These are phyloP conservation scores for Chaitophorus viminalis DNA, from an alignment of 2,888 invertebrate genomes.

Conservation along the genomic window DNA sequence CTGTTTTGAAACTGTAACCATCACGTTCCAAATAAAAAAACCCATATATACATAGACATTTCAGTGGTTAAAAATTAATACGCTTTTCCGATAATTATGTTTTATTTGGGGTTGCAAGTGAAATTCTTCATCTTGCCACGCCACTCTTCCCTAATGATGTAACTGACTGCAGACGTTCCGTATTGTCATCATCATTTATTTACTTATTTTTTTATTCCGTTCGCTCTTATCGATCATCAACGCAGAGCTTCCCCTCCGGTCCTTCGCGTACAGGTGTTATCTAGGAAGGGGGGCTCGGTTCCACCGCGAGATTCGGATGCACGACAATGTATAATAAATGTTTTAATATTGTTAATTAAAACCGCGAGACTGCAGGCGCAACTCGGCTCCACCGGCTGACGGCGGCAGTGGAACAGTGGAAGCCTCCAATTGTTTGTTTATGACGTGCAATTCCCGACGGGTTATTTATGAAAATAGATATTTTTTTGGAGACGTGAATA, in stretches of 20 bases:
- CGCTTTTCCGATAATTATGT: not conserved
- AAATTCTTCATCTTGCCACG: no score
- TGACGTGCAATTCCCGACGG: slow-evolving; percentile 5
- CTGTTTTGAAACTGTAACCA: no score
- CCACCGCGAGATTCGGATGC: not conserved
- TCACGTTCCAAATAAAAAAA: no score
- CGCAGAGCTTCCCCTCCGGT: not conserved
- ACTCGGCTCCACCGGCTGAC: not conserved
- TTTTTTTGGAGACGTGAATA: slow-evolving; percentile 29
- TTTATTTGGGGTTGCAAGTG: no score
- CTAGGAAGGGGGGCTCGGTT: not conserved
- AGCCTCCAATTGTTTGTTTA: slow-evolving; percentile 8
- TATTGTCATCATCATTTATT: not conserved
- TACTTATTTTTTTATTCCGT: not conserved
- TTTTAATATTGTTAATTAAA: slow-evolving; percentile 35
- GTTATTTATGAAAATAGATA: slow-evolving; percentile 38
- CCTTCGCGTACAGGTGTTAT: not conserved
- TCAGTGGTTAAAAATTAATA: not conserved
- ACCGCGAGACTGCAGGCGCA: not conserved
- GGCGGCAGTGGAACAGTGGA: not conserved
- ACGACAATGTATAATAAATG: not conserved
- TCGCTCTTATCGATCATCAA: not conserved
- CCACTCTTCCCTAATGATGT: no score
- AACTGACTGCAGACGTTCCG: no score
- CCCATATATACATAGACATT: no score